phyloP scores from a whole-genome alignment of 1,140 invertebrate species.

The Myzus persicae region DNA sequence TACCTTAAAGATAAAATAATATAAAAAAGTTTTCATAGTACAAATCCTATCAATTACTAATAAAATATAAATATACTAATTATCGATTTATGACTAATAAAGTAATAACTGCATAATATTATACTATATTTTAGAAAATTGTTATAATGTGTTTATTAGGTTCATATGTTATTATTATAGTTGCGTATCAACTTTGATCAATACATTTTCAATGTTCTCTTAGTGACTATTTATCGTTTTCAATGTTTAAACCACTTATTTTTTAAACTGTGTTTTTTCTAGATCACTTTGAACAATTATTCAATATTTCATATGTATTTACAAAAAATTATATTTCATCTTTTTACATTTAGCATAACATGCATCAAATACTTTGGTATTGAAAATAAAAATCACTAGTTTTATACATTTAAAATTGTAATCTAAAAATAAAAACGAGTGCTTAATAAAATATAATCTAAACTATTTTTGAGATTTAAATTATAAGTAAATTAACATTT shows the following conservation, averaged over 20 bases:
- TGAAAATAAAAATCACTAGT: not conserved
- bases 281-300: not conserved
- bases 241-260: too few relatives aligned
- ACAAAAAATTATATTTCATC: not conserved
- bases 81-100: too few relatives aligned
- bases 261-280: not conserved
- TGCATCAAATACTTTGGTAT: not conserved
- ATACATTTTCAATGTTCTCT: not conserved
- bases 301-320: not conserved
- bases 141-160: not conserved
- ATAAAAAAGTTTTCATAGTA: not conserved
- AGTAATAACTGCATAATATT: not conserved
- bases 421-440: not conserved
- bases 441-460: not conserved
- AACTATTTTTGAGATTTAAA: not conserved
- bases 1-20: not conserved
- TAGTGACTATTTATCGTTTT: not conserved
- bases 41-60: not conserved
- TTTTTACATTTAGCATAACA: not conserved
- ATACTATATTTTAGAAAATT: not conserved
- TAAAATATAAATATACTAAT: too few relatives aligned
- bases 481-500: not conserved
- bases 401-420: not conserved
- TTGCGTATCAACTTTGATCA: not conserved
- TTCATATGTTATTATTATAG: not conserved